phyloP scores from a whole-genome alignment of 92 coral and sea anemone species.

The Scolanthus callimorphus region DNA sequence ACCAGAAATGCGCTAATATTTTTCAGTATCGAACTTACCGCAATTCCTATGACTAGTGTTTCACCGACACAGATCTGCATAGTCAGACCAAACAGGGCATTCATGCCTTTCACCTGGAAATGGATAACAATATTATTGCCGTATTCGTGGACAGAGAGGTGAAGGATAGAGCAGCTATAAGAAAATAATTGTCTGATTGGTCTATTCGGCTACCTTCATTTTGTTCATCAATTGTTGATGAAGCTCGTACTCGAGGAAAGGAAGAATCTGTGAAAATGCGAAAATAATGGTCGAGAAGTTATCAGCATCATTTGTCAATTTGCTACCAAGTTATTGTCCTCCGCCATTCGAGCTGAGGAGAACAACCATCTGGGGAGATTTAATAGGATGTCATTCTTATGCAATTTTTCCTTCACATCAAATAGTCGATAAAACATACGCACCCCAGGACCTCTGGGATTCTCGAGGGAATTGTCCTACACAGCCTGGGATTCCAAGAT shows the following conservation, averaged over 20 bases:
- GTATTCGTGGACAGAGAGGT: not conserved
- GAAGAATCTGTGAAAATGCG: constrained; percentile 85
- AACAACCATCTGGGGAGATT: too few species aligned
- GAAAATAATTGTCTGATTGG: not conserved
- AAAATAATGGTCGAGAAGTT: too few species aligned
- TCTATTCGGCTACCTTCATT: constrained; percentile 54
- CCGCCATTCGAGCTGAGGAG: too few species aligned
- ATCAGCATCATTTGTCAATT: too few species aligned
- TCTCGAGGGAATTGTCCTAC: too few species aligned
- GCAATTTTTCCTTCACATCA: too few species aligned
- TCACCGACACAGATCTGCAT: constrained; percentile 94
- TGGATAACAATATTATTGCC: not conserved
- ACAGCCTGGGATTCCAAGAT: too few species aligned
- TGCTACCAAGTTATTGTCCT: too few species aligned
- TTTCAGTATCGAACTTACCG: constrained; percentile 59
- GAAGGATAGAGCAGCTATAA: not conserved
- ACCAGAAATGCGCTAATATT: too few species aligned
- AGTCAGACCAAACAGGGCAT: constrained; percentile 89
- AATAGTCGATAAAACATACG: too few species aligned
- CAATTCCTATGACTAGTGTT: constrained; percentile 81
- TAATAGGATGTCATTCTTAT: too few species aligned
- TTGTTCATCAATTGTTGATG: constrained; percentile 91
- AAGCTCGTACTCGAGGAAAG: constrained; percentile 95
- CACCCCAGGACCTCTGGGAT: too few species aligned
- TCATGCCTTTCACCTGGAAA: constrained; percentile 87